A percentile compares a stretch with the other conserved stretches of the same genome.
Evolutionary conservation across 2,113 vertebrate genomes (phyloP).

Genomic region (Antechinus flavipes): DNA sequence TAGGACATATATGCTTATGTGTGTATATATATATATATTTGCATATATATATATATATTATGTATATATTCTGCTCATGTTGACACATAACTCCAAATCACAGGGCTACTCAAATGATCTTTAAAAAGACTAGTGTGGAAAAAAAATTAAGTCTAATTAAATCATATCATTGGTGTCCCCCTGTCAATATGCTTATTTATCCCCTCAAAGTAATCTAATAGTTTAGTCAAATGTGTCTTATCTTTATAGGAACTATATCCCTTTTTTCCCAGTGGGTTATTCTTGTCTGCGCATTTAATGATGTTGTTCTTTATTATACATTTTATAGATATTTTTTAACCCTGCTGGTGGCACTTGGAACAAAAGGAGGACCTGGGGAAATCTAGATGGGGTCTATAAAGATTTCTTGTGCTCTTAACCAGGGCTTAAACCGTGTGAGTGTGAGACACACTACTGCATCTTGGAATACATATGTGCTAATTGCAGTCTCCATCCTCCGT

Average conservation of each 20-base stretch:
- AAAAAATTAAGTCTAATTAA: fast-evolving
- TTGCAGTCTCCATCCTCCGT: not conserved
- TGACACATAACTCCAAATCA: not conserved
- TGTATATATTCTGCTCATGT: not conserved
- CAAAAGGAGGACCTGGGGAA: not conserved
- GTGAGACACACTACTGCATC: not conserved
- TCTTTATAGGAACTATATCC: fast-evolving
- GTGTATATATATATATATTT: no score
- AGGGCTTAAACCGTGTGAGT: not conserved
- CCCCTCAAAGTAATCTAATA: not conserved
- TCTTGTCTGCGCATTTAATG: not conserved
- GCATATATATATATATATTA: no score
- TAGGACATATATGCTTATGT: not conserved
- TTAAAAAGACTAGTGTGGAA: not conserved
- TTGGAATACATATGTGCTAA: not conserved
- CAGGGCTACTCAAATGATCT: not conserved
- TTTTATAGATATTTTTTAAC: not conserved
- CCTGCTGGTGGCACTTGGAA: not conserved
- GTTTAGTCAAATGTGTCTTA: fast-evolving
- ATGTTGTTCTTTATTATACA: not conserved
- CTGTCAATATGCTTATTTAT: fast-evolving
- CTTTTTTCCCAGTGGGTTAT: fast-evolving
- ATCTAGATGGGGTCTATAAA: not conserved
- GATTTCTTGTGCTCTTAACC: not conserved
- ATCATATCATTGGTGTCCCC: not conserved